Base-by-base conservation (phyloP, 1,140 invertebrate species). In the Physella acuta region DNA sequence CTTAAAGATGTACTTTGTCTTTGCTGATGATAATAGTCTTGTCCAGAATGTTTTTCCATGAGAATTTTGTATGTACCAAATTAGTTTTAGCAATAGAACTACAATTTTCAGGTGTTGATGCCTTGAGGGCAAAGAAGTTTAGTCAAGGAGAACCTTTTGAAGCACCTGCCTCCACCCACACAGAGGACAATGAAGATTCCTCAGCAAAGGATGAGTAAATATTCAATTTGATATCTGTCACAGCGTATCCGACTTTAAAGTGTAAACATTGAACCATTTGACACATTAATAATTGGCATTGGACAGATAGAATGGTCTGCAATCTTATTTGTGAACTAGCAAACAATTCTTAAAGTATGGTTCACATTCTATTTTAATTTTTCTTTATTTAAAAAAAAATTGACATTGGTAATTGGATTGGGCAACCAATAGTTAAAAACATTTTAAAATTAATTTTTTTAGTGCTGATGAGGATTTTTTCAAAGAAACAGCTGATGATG, bases 121-220 rank as follows among this genome's bases (percentile, higher is more conserved):
- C 73, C 61, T 67, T 73, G 17, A 76, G 72, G 65, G 75, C 75
- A 20, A 73, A 70, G 17, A 74, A 73, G 34, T 74, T 70, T 58
- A 68, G 61, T 26, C 60, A 70, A 37, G 75, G 72, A 24, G 68
- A 68, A 63, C 67, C 56, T 4, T 39, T 56, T 11, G 39, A 64
- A 3, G 37, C 11, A 16, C 39, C 44, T 64, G 5, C 26, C n/a
- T 39, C 56, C 8, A 65, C 37, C 5, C 59, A 65, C 14, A 36
- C 53, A n/a, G 59, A 58, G 11, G 55, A 28, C 59, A 52, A 39
- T 17, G 34, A 37, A 49, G 44, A 64, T 17, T 20, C 20, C 28
- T 11, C 39, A n/a, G n/a, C n/a, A n/a, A n/a, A n/a, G n/a, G n/a
- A n/a, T n/a, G n/a, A n/a, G n/a, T n/a, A n/a, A n/a, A n/a, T n/a